Percentiles rank a stretch among this genome's conserved stretches.
Evolutionary conservation across 2,113 vertebrate genomes (phyloP).

Genomic region (Nycticryphes semicollaris): DNA sequence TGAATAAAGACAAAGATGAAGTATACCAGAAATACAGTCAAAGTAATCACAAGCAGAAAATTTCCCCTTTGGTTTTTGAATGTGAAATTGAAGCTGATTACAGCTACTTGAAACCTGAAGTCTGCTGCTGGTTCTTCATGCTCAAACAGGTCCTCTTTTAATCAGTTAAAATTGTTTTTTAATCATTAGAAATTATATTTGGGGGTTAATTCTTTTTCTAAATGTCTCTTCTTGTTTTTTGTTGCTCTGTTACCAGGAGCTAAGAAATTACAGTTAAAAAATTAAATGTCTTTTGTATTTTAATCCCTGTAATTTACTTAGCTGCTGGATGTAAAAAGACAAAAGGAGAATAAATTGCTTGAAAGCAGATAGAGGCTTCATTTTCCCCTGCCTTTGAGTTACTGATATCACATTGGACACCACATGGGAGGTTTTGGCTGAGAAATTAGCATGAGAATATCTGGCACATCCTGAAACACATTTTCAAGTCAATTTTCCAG

Average conservation of each 20-base stretch:
- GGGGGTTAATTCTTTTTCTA: not conserved
- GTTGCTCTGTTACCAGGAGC: not conserved
- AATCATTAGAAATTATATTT: constrained; percentile 1
- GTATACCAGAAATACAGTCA: not conserved
- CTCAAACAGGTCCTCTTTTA: constrained; percentile 27
- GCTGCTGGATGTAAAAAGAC: constrained; percentile 39
- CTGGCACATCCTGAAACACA: constrained; percentile 51
- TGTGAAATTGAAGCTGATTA: constrained; percentile 17
- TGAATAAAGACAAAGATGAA: not conserved
- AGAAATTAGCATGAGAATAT: constrained; percentile 62
- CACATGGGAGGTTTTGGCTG: constrained; percentile 57
- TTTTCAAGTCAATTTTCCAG: constrained; percentile 64
- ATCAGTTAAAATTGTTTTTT: constrained; percentile 18
- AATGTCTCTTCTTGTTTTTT: not conserved
- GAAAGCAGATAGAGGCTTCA: constrained; percentile 34
- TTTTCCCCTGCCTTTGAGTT: constrained; percentile 50
- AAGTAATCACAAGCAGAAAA: not conserved
- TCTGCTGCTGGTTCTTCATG: not conserved
- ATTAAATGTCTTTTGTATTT: constrained; percentile 50
- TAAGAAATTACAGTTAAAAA: constrained; percentile 54
- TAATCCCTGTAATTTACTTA: constrained; percentile 54
- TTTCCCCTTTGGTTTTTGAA: not conserved
- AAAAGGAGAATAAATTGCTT: constrained; percentile 59
- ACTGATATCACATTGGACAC: constrained; percentile 45
- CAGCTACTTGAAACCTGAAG: not conserved